Base-by-base conservation (phyloP, 2,888 invertebrate species). In the Dryocosmus kuriphilus region DNA sequence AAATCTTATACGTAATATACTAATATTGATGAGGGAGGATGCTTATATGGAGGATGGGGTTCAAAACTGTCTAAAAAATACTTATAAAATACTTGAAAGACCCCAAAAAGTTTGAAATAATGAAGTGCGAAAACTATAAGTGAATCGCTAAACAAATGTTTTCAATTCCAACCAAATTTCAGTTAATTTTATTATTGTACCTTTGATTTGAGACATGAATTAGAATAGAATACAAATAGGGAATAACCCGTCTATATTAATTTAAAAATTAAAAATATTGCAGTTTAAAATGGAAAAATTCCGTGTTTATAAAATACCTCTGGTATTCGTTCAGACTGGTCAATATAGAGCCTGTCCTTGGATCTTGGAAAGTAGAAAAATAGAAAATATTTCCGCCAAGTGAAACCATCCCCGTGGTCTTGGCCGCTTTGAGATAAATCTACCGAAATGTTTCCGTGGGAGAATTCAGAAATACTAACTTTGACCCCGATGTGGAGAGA, bases 391-490 rank as follows among this genome's bases (percentile, higher is more conserved):
- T 71, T 46, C 30, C 30, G 46, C 67, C 46, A 46, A 71, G 46
- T 27, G 27, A 27, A 71, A 27, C 30, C 41, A 27, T 46, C 67
- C 41, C 67, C 24, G n/a, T 71, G 67, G 27, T 71, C 67, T 71
- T 71, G 67, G 67, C 67, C 67, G 41, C 27, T 71, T 51, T 71
- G 30, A 71, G 67, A 71, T 71, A 71, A 71, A 71, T 71, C 67
- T 71, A 41, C 46, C 67, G 67, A 71, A 71, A 71, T 71, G n/a
- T 51, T 51, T 71, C 46, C 27, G 67, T 51, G 24, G 46, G 27
- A 71, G 67, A 71, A 71, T 71, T 71, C n/a, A 71, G 67, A 71
- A 71, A 71, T 71, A 67, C 65, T 71, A 51, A 71, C 67, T 71
- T 51, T 71, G 67, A 71, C 46, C 67, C 67, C 67, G 46, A 71